Percentiles rank a stretch among this genome's conserved stretches.
phyloP scores from a whole-genome alignment of 2,888 invertebrate genomes.

The Phragmatobia fuliginosa region DNA sequence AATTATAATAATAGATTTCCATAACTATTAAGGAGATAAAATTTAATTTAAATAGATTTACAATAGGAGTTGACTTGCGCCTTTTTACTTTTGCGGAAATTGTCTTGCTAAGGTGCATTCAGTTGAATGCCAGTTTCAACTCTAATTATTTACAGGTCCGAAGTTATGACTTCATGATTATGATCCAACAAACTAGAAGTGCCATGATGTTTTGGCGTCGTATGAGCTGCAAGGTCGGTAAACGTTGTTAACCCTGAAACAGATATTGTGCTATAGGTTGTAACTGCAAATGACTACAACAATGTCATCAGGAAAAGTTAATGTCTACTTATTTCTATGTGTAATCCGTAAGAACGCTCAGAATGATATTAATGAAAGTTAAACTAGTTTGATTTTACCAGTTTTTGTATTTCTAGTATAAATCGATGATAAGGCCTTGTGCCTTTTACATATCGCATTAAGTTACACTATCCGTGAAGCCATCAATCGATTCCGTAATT shows the following conservation, averaged over 20 bases:
- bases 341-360: background rate
- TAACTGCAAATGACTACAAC: slow-evolving; percentile 27
- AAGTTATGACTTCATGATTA: no score
- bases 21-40: background rate
- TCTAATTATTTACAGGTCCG: background rate
- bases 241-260: slow-evolving; percentile 51
- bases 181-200: slow-evolving; percentile 40
- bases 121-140: no score
- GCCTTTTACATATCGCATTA: slow-evolving; percentile 31
- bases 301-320: slow-evolving; percentile 26
- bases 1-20: background rate
- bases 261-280: slow-evolving; percentile 22
- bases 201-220: slow-evolving; percentile 37
- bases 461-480: slow-evolving; percentile 30
- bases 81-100: background rate
- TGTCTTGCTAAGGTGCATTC: background rate
- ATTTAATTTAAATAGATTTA: background rate
- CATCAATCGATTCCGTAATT: slow-evolving; percentile 47
- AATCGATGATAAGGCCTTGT: slow-evolving; percentile 40
- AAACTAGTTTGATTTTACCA: slow-evolving; percentile 23
- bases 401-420: slow-evolving; percentile 25
- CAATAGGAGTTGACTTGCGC: no score
- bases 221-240: slow-evolving; percentile 45
- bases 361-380: background rate
- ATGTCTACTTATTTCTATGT: slow-evolving; percentile 3